Conservation (phyloP, 2,113 vertebrate species). For the Microcebus ravelobensis region DNA sequence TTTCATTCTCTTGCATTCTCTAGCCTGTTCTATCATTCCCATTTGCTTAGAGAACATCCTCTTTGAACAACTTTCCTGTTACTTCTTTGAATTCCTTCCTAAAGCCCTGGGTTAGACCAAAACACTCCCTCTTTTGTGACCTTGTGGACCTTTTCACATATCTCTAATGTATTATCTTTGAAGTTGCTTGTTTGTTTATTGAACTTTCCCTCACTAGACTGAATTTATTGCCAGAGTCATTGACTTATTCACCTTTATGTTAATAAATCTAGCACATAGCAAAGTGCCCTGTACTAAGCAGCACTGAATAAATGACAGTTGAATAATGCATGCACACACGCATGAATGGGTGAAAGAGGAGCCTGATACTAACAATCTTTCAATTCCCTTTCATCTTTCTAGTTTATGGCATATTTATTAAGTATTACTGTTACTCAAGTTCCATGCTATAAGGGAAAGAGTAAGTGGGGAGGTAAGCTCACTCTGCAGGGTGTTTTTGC, state of each 20-base stretch:
- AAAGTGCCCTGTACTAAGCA: not conserved
- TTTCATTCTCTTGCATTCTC: not conserved
- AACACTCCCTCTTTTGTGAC: not conserved
- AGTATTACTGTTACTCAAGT: not conserved
- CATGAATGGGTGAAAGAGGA: not conserved
- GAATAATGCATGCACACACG: not conserved
- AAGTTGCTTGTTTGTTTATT: not conserved
- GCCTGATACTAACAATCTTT: not conserved
- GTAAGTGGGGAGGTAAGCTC: not conserved
- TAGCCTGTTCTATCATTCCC: not conserved
- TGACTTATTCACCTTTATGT: not conserved
- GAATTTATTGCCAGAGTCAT: not conserved
- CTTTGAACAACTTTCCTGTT: not conserved
- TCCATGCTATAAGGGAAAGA: not conserved
- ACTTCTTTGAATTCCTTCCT: not conserved
- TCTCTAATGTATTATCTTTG: not conserved
- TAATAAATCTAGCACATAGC: not conserved
- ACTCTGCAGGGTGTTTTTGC: not conserved
- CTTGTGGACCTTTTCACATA: not conserved
- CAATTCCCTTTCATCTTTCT: not conserved
- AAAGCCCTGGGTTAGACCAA: not conserved
- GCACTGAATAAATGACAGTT: not conserved
- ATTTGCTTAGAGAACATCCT: not conserved
- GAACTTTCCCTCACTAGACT: not conserved
- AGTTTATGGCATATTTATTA: not conserved